Evolutionary conservation across 1,140 invertebrate species (phyloP), one percentile per base, ranked within the genome.

Genomic region (Melitaea cinxia): DNA sequence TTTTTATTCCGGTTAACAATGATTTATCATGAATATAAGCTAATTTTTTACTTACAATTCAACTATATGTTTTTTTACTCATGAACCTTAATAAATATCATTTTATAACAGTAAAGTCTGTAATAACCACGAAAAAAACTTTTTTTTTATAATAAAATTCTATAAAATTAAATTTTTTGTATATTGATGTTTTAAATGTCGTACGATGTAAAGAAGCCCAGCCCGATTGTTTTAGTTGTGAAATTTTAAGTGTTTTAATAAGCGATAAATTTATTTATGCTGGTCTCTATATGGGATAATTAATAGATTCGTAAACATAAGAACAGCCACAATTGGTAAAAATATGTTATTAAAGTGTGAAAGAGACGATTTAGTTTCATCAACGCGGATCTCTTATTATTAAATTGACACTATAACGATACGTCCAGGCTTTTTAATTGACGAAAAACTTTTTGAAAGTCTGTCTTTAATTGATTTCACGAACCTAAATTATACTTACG

Each of bases 191-290:
- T 33, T 19, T 19, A 19, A 42, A 59, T 30, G 61, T 76, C 75
- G 68, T 72, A 33, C 55, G 47, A 60, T 73, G 53, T 57, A 72
- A 73, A 65, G 21, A 26, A 12, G 42, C 52, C 17, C 21, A 14
- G 24, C 23, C 24, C 60, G 58, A 65, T 71, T 67, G 60, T 70
- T 69, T 73, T 63, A 78, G 68, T 77, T 73, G 74, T 75, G 72
- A 80, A 69, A 83, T 79, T 81, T 77, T 57, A 80, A 81, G 74
- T 75, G 77, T 77, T 83, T 80, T 85, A 83, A 82, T 82, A 80
- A 83, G 80, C 81, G 79, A 60, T 65, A 83, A 83, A 85, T 85
- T 83, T 63, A 77, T 80, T 81, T 78, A 77, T 74, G 65, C 65
- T 56, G 33, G 35, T 17, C 58, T 30, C 65, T 77, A 68, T 72